phyloP scores from a whole-genome alignment of 2,888 invertebrate species.

The Eumacrocentrus americanus region DNA sequence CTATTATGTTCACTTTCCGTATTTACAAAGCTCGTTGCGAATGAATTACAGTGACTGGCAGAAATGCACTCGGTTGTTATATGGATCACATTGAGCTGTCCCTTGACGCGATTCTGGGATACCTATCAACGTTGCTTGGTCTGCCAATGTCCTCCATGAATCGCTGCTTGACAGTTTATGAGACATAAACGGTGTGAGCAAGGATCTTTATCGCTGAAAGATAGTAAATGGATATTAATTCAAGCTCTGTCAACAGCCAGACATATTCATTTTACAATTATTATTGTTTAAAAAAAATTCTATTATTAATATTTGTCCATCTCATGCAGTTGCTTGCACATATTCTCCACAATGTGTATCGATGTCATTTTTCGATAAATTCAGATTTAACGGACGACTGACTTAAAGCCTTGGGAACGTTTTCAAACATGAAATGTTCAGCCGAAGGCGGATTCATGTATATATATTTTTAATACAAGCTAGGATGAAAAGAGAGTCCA shows the following conservation, averaged over 20 bases:
- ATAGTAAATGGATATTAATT: too few species aligned
- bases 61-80: not conserved
- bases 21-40: slow-evolving; percentile 36
- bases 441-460: not conserved
- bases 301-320: too few species aligned
- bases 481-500: slow-evolving; percentile 14
- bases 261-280: too few species aligned
- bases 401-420: slow-evolving; percentile 1
- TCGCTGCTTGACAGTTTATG: not conserved
- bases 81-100: slow-evolving; percentile 6
- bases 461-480: slow-evolving; percentile 7
- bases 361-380: slow-evolving; percentile 6
- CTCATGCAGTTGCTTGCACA: not conserved
- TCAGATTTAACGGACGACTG: slow-evolving; percentile 14
- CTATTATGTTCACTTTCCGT: slow-evolving; percentile 37
- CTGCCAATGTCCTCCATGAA: not conserved
- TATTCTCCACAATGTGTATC: not conserved
- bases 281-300: too few species aligned
- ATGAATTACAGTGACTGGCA: slow-evolving; percentile 30
- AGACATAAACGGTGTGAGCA: too few species aligned
- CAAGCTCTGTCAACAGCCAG: too few species aligned
- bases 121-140: not conserved
- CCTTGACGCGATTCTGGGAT: not conserved
- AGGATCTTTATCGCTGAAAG: too few species aligned
- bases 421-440: slow-evolving; percentile 7